Conservation (phyloP, 1,140 invertebrate species). For the Camponotus pennsylvanicus region DNA sequence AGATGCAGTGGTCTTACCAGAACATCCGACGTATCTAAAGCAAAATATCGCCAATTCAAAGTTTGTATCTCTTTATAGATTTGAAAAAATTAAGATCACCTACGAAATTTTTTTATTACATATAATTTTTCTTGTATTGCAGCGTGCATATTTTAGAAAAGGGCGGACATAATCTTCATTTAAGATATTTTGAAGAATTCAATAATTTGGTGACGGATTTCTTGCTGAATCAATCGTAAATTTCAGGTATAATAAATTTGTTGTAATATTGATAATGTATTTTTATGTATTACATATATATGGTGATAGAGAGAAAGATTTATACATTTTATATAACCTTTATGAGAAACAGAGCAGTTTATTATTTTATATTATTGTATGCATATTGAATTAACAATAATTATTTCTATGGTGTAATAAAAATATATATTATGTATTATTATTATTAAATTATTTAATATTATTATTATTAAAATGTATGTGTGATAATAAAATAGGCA, state of each 20-base stretch:
- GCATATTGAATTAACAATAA: neutral
- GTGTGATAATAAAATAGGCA: constrained; percentile 86
- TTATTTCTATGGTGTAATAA: constrained; percentile 2
- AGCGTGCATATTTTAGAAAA: constrained; percentile 91
- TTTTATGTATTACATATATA: neutral
- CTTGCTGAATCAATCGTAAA: constrained; percentile 81
- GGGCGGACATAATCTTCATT: constrained; percentile 94
- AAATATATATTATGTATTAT: neutral
- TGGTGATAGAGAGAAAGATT: too few relatives aligned
- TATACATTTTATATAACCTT: too few relatives aligned
- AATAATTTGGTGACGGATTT: constrained; percentile 91
- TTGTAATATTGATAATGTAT: neutral
- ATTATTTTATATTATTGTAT: constrained; percentile 1
- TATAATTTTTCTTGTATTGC: constrained; percentile 76
- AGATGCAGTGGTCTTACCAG: constrained; percentile 91
- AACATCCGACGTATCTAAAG: constrained; percentile 91
- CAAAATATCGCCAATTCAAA: constrained; percentile 87
- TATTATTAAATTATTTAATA: neutral
- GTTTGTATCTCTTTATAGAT: constrained; percentile 87
- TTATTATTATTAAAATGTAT: neutral
- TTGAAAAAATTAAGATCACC: constrained; percentile 8
- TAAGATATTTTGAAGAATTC: constrained; percentile 93
- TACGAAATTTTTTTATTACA: constrained; percentile 42
- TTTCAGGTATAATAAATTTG: constrained; percentile 57
- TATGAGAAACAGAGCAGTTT: neutral